Conservation (phyloP, 2,888 invertebrate genomes). For the Eristalis intricaria region DNA sequence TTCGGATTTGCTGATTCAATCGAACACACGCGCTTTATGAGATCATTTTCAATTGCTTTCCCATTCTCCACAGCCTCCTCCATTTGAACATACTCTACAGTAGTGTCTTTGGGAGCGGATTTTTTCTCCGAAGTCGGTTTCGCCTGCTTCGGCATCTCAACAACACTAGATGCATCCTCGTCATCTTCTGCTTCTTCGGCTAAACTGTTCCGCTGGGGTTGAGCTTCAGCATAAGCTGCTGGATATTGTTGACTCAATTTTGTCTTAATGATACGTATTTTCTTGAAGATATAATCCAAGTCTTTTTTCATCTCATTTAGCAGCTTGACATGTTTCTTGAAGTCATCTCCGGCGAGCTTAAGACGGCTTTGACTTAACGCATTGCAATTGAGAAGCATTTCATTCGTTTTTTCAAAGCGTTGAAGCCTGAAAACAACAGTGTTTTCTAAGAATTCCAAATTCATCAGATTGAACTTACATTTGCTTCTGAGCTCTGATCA, state of each 20-base stretch:
- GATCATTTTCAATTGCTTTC: slow-evolving; percentile 79
- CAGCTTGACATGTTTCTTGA: slow-evolving; percentile 93
- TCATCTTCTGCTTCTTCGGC: slow-evolving; percentile 82
- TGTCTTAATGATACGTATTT: slow-evolving; percentile 91
- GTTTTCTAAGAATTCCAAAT: neutral
- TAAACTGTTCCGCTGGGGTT: slow-evolving; percentile 81
- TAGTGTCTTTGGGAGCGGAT: slow-evolving; percentile 74
- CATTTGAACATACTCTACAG: slow-evolving; percentile 81
- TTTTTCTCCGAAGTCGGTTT: slow-evolving; percentile 69
- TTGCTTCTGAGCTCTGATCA: slow-evolving; percentile 95
- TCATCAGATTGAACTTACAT: slow-evolving; percentile 84
- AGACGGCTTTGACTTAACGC: slow-evolving; percentile 94
- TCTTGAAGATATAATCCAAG: slow-evolving; percentile 95
- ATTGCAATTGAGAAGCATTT: slow-evolving; percentile 99
- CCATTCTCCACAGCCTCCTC: slow-evolving; percentile 81
- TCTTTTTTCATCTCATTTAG: slow-evolving; percentile 96
- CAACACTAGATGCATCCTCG: slow-evolving; percentile 78
- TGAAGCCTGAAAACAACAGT: slow-evolving; percentile 87
- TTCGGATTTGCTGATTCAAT: slow-evolving; percentile 86
- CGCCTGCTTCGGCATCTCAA: slow-evolving; percentile 54
- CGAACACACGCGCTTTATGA: slow-evolving; percentile 82
- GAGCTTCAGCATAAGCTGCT: slow-evolving; percentile 85
- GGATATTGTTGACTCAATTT: slow-evolving; percentile 89
- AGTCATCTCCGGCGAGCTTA: slow-evolving; percentile 92
- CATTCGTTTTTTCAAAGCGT: slow-evolving; percentile 99